phyloP scores from a whole-genome alignment of 2,888 invertebrate species.

The Ophion obscuratus region DNA sequence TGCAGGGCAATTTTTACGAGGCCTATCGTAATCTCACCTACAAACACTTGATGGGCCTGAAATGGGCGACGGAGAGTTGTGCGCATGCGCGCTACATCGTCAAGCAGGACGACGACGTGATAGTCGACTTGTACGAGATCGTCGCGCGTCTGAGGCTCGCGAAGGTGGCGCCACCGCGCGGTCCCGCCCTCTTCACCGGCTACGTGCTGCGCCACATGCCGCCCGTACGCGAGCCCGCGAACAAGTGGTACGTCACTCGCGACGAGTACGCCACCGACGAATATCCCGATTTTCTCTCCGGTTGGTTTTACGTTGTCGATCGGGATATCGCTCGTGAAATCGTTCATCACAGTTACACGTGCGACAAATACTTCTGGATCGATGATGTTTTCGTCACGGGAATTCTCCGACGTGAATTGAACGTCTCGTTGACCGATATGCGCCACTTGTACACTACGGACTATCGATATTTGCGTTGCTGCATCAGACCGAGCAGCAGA shows the following conservation, averaged over 20 bases:
- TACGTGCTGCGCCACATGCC: conserved; percentile 88
- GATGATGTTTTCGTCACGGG: conserved; percentile 96
- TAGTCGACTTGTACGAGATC: conserved; percentile 88
- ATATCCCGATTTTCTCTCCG: conserved; percentile 92
- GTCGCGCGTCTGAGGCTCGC: conserved; percentile 70
- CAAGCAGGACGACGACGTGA: conserved; percentile 93
- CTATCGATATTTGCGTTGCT: conserved; percentile 90
- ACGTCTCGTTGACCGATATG: conserved; percentile 86
- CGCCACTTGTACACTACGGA: conserved; percentile 89
- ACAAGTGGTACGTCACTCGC: conserved; percentile 92
- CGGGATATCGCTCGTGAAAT: conserved; percentile 87
- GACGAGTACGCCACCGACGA: conserved; percentile 87
- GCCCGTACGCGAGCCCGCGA: conserved; percentile 88
- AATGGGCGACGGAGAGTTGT: conserved; percentile 90
- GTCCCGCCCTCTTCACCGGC: conserved; percentile 82
- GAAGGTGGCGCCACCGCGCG: neutral
- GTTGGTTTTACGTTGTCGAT: conserved; percentile 93
- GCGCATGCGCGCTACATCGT: conserved; percentile 87
- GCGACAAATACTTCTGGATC: conserved; percentile 93
- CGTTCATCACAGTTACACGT: conserved; percentile 85
- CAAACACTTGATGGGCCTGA: conserved; percentile 93
- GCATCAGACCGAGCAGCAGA: conserved; percentile 85
- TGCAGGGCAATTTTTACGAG: conserved; percentile 92
- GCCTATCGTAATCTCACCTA: conserved; percentile 92
- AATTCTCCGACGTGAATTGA: conserved; percentile 87